Evolutionary conservation across 2,888 invertebrate species (phyloP).

Genomic region (Lymantria monacha): DNA sequence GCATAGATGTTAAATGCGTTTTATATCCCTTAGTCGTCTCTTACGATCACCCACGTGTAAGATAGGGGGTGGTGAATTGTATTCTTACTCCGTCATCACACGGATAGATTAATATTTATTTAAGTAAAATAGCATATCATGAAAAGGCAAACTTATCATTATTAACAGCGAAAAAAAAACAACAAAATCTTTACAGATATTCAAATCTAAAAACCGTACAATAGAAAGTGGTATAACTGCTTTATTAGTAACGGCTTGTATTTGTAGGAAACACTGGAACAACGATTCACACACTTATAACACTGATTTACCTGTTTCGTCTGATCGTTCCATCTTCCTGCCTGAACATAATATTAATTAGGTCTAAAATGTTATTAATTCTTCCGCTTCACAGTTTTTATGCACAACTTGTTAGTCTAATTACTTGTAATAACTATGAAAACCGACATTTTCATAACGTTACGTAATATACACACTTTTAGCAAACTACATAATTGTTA

Average conservation of each 20-base stretch:
- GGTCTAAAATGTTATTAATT: slow-evolving; percentile 21
- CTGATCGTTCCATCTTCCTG: slow-evolving; percentile 29
- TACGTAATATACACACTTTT: slow-evolving; percentile 8
- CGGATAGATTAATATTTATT: no score
- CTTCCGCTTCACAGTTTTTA: slow-evolving; percentile 11
- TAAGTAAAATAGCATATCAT: no score
- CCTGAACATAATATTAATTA: slow-evolving; percentile 23
- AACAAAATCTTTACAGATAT: no score
- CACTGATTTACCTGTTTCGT: slow-evolving; percentile 29
- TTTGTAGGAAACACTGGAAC: slow-evolving; percentile 51
- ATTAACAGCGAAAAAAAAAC: no score
- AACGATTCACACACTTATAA: slow-evolving; percentile 23
- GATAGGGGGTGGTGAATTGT: no score
- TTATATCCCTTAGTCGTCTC: no score
- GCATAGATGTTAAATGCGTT: no score
- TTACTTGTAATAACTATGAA: slow-evolving; percentile 7
- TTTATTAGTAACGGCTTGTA: slow-evolving; percentile 17
- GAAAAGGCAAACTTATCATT: no score
- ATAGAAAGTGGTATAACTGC: no score
- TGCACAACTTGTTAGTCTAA: slow-evolving; percentile 5
- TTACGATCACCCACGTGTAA: no score
- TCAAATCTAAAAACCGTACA: no score
- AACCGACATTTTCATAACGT: not conserved
- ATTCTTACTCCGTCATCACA: no score
- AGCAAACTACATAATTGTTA: slow-evolving; percentile 7